phyloP scores from a whole-genome alignment of 2,797 vertebrate genomes.

The Falco concolor region DNA sequence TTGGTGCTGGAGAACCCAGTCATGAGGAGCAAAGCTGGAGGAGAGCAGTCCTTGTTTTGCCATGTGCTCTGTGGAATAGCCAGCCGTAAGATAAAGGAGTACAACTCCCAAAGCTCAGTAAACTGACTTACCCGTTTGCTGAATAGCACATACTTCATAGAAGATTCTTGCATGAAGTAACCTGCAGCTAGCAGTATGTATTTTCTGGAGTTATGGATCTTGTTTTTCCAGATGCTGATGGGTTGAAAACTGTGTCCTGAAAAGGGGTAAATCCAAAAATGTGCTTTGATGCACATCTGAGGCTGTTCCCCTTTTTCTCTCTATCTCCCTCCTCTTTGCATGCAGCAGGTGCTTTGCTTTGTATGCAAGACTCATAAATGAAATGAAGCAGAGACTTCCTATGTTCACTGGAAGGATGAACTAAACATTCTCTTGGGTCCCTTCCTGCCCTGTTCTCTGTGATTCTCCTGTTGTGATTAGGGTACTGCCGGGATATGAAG shows the following conservation, averaged over 20 bases:
- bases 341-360: not conserved
- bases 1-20: not conserved
- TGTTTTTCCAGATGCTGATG: not conserved
- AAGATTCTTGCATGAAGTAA: not conserved
- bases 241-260: not conserved
- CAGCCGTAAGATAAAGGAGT: not conserved
- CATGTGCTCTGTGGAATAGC: not conserved
- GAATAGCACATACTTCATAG: fast-evolving
- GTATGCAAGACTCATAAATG: not conserved
- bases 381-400: not conserved
- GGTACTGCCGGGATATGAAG: not conserved
- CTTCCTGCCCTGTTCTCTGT: not conserved
- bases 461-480: not conserved
- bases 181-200: not conserved
- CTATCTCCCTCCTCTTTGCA: not conserved
- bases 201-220: not conserved
- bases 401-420: not conserved
- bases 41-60: not conserved
- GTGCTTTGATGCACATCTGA: not conserved
- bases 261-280: not conserved
- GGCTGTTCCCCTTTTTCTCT: not conserved
- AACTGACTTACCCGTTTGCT: not conserved
- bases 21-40: not conserved
- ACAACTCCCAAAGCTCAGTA: not conserved
- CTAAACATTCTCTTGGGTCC: not conserved